Conservation (phyloP, 2,113 vertebrate species). For the Zosterops hypoxanthus region DNA sequence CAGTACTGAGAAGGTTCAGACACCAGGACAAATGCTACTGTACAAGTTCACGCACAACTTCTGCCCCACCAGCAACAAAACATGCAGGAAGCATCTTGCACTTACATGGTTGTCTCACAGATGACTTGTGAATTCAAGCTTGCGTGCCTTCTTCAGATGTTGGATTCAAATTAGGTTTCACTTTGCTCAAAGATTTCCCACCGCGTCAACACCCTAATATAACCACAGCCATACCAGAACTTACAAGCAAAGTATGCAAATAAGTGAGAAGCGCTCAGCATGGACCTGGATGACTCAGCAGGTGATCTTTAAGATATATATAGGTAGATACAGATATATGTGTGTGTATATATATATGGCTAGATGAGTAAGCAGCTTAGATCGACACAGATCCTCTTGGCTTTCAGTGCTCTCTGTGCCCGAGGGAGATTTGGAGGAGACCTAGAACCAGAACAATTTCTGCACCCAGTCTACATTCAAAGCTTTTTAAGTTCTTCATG, state of each 20-base stretch:
- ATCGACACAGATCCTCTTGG: background rate
- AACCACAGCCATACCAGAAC: background rate
- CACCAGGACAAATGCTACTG: background rate
- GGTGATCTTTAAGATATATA: background rate
- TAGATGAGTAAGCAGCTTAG: background rate
- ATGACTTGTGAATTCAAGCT: background rate
- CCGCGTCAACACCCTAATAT: background rate
- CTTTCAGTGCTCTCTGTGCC: background rate
- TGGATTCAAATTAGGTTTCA: background rate
- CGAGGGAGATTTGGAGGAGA: background rate
- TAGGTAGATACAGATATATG: no score
- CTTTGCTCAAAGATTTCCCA: background rate
- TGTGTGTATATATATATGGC: background rate
- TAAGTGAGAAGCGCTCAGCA: background rate
- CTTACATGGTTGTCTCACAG: background rate
- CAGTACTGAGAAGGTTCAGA: background rate
- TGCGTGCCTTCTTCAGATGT: accelerated
- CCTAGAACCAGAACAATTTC: background rate
- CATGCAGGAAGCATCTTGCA: background rate
- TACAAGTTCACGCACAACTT: background rate
- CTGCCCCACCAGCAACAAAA: background rate
- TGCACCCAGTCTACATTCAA: background rate
- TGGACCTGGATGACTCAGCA: background rate
- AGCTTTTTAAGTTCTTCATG: background rate
- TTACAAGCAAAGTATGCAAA: background rate